A percentile compares a stretch with the other conserved stretches of the same genome.
These are phyloP conservation scores for Pseudachorutes palmiensis DNA, from an alignment of 1,140 invertebrate species.

Conservation along the genomic window DNA sequence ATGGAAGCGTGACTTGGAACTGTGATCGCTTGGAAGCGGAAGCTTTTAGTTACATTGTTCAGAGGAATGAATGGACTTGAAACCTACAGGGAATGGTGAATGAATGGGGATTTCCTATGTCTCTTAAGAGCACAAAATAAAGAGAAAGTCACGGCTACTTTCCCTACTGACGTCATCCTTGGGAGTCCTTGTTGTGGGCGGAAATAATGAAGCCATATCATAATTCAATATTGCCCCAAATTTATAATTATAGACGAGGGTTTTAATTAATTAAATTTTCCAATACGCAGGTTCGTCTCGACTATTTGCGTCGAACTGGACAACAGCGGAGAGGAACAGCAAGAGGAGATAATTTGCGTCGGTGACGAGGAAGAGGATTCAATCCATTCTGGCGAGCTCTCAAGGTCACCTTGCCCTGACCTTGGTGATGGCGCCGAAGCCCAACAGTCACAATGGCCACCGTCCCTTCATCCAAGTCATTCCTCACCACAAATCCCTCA, in stretches of 20 bases:
- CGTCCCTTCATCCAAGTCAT: neutral
- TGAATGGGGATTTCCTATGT: neutral
- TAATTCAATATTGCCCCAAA: no score
- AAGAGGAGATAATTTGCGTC: constrained; percentile 3
- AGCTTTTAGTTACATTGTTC: neutral
- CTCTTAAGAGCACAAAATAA: neutral
- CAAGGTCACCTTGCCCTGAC: constrained; percentile 32
- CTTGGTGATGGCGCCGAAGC: constrained; percentile 15
- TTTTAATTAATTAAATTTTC: neutral
- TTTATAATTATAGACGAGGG: no score
- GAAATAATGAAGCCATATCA: neutral
- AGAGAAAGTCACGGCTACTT: neutral
- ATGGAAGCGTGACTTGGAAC: no score
- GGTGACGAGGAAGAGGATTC: constrained; percentile 32
- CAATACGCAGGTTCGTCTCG: no score
- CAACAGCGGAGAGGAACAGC: constrained; percentile 5
- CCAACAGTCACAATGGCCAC: neutral
- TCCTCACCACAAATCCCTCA: neutral
- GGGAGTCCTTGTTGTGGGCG: neutral
- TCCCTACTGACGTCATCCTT: neutral
- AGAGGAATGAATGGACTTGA: neutral
- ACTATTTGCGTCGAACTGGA: constrained; percentile 32
- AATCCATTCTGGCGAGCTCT: constrained; percentile 25
- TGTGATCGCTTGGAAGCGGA: neutral
- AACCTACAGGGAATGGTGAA: neutral